phyloP scores from a whole-genome alignment of 2,113 vertebrate genomes.

The Varanus komodoensis region DNA sequence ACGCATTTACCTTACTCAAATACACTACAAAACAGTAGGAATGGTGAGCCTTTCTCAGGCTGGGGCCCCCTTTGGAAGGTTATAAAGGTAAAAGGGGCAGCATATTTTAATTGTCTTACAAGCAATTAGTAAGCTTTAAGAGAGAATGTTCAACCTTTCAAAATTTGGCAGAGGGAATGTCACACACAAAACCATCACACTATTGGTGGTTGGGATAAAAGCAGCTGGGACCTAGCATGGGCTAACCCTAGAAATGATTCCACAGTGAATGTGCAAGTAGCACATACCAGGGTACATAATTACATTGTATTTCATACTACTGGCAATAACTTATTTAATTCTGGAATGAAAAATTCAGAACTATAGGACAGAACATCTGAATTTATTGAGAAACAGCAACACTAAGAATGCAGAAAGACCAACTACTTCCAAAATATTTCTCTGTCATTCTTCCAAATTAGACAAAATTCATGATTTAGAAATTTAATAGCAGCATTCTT shows the following conservation, averaged over 20 bases:
- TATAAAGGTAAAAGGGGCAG: too few species aligned
- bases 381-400: slow-evolving; percentile 69
- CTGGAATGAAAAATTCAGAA: slow-evolving; percentile 16
- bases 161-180: too few species aligned
- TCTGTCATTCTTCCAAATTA: slow-evolving; percentile 42
- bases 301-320: not conserved
- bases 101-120: too few species aligned
- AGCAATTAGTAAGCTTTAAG: too few species aligned
- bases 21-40: too few species aligned
- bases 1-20: too few species aligned
- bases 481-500: not conserved
- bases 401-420: slow-evolving; percentile 50
- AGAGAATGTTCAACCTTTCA: too few species aligned
- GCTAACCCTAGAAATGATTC: not conserved
- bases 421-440: slow-evolving; percentile 38
- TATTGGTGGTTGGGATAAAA: too few species aligned
- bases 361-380: slow-evolving; percentile 41
- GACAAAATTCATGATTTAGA: slow-evolving; percentile 28
- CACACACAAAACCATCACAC: too few species aligned
- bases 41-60: too few species aligned
- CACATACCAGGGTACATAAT: slow-evolving; percentile 1
- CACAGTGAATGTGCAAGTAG: not conserved
- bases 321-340: not conserved
- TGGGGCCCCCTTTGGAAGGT: too few species aligned
- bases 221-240: too few species aligned